phyloP scores from a whole-genome alignment of 2,888 invertebrate species.

The Agonopterix heracliana region DNA sequence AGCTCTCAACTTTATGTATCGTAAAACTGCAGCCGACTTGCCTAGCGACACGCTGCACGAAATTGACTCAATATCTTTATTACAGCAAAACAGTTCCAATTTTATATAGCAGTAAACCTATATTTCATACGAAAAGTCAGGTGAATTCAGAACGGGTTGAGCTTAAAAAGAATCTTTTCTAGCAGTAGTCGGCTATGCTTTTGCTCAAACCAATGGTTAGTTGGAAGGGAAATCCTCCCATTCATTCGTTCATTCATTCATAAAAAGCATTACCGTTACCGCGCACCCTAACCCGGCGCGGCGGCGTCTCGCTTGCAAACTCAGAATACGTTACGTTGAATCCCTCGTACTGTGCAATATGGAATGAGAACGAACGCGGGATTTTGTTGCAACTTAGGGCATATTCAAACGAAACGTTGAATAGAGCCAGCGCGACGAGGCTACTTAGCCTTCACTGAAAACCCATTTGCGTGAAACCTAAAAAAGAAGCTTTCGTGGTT shows the following conservation, averaged over 20 bases:
- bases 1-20: conserved; percentile 45
- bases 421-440: not conserved
- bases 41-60: conserved; percentile 21
- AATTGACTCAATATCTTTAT: conserved; percentile 29
- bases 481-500: too few species aligned
- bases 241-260: conserved; percentile 65
- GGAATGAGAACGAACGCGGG: conserved; percentile 54
- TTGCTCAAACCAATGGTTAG: conserved; percentile 54
- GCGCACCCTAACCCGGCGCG: conserved; percentile 35
- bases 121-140: not conserved
- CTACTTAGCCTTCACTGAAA: too few species aligned
- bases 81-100: conserved; percentile 3
- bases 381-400: conserved; percentile 56
- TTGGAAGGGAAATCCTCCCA: conserved; percentile 60
- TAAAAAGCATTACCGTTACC: conserved; percentile 62
- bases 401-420: conserved; percentile 7
- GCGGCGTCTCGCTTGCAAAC: conserved; percentile 39
- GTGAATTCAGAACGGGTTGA: conserved; percentile 4
- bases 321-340: conserved; percentile 53
- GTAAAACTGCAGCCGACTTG: conserved; percentile 41
- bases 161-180: conserved; percentile 15
- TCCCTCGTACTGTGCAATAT: conserved; percentile 49
- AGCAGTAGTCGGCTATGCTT: conserved; percentile 33
- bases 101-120: conserved; percentile 1
- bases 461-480: too few species aligned